Evolutionary conservation across 1,140 invertebrate genomes (phyloP).

Genomic region (Neotoxoptera formosana): DNA sequence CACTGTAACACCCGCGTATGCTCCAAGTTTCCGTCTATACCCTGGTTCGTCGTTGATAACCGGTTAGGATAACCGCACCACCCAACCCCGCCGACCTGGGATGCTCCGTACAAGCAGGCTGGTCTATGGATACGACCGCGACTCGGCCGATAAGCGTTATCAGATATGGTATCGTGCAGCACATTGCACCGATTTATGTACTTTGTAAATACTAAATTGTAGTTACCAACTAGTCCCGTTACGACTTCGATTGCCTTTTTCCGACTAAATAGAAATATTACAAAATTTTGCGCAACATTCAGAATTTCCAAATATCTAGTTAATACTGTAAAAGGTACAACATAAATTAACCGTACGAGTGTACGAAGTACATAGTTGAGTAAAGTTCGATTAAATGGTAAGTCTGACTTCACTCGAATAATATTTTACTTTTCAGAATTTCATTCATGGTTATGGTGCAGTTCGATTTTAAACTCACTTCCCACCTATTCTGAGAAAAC

Average conservation of each 20-base stretch:
- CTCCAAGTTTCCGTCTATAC: constrained; percentile 38
- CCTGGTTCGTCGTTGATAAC: constrained; percentile 11
- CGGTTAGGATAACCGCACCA: no score
- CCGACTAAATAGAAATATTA: neutral
- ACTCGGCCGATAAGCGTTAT: neutral
- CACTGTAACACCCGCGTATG: constrained; percentile 16
- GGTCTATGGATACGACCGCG: neutral
- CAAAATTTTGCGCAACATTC: neutral
- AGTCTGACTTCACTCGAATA: neutral
- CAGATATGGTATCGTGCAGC: neutral
- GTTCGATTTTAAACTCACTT: neutral
- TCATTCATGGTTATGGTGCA: neutral
- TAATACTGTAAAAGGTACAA: neutral
- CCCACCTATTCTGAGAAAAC: neutral
- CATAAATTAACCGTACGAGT: neutral
- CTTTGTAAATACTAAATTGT: no score
- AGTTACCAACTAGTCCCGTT: no score
- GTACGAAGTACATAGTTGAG: neutral
- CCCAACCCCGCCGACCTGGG: no score
- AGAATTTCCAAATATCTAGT: neutral
- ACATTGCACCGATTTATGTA: no score
- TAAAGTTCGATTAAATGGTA: neutral
- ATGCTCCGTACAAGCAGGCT: no score
- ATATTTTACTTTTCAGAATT: neutral
- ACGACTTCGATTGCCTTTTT: no score